Evolutionary conservation across 2,888 invertebrate species (phyloP), one percentile per base, ranked within the genome.

Genomic region (Ophraella communa): DNA sequence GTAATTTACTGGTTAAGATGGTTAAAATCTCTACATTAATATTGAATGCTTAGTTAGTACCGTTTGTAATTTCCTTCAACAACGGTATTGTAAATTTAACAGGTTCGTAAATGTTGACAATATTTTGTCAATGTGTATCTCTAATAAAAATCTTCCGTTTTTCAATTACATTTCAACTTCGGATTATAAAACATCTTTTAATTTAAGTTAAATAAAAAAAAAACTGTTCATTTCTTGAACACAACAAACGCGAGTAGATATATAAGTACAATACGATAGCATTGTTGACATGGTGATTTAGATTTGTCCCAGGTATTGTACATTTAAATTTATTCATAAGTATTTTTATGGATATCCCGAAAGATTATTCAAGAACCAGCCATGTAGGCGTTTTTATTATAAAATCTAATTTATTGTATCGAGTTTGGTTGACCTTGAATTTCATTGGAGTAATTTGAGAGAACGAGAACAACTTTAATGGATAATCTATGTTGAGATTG

Each of bases 381-480:
- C 51, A 64, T 57, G 66, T 66, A 64, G 61, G 63, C 24, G 57
- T 58, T 57, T 60, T 61, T 59, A 66, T 66, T 68, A 65, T 63
- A 55, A 61, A 61, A 62, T 67, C 57, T 65, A 69, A 71, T 70
- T 71, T 71, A 70, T 70, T 53, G 58, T 62, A 70, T 71, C 68
- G 58, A 67, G 67, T 68, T 66, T 64, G 33, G 61, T 62, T 68
- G 71, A 66, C 73, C 73, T 73, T 73, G 73, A 63, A 66, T 67
- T 67, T 61, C 66, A 54, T 68, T 67, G 55, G 63, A 56, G 65
- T 64, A 71, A 66, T 68, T 66, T 49, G 51, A 60, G 30, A 64
- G 69, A 67, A 69, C 66, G 47, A 67, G 70, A 66, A 68, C 65
- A 63, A 61, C 64, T 67, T 67, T 73, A 72, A 72, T 72, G 69